Evolutionary conservation across 2,888 invertebrate species (phyloP).

Genomic region (Pocota personata): DNA sequence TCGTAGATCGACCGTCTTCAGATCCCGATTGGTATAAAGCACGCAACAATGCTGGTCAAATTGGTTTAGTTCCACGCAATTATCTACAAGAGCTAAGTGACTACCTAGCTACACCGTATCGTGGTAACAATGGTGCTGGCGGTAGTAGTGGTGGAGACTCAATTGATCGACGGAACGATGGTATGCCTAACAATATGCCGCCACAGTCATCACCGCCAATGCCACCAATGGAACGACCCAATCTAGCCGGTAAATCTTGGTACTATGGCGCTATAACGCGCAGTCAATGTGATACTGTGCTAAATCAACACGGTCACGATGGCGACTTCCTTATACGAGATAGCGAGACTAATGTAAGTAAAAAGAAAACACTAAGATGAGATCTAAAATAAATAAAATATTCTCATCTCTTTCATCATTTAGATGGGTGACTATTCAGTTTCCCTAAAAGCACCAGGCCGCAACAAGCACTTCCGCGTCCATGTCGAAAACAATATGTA

Average conservation of each 20-base stretch:
- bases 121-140: constrained; percentile 83
- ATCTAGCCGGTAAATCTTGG: constrained; percentile 94
- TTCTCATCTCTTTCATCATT: constrained; percentile 75
- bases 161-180: constrained; percentile 83
- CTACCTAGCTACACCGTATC: constrained; percentile 93
- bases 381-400: background rate
- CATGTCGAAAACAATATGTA: constrained; percentile 96
- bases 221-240: constrained; percentile 85
- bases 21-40: constrained; percentile 99
- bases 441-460: constrained; percentile 97
- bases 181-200: constrained; percentile 78
- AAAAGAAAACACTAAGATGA: background rate
- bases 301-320: constrained; percentile 97
- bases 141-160: constrained; percentile 84
- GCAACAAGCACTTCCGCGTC: constrained; percentile 99
- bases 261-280: constrained; percentile 98
- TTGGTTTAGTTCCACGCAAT: constrained; percentile 97
- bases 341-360: constrained; percentile 98
- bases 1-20: constrained; percentile 96
- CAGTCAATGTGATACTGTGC: constrained; percentile 97
- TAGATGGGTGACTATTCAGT: constrained; percentile 99
- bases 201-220: constrained; percentile 79
- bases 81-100: constrained; percentile 96
- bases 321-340: constrained; percentile 99
- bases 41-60: constrained; percentile 94